Evolutionary conservation across 2,797 vertebrate genomes (phyloP).

Genomic region (Silurus lanzhouensis): DNA sequence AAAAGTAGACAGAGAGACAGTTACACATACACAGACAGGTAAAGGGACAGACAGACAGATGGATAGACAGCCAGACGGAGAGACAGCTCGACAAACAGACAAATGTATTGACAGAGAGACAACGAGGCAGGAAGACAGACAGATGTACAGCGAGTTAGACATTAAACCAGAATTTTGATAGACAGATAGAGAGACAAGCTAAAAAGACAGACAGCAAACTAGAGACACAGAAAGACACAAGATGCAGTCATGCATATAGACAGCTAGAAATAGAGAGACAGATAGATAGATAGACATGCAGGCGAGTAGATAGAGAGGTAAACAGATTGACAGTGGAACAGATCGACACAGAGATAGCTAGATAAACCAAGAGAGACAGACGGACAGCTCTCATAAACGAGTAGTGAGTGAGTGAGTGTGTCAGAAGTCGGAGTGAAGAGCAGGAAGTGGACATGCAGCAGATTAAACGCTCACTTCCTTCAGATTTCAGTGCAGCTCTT

Average conservation of each 20-base stretch:
- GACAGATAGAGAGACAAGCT: not conserved
- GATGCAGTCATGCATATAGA: not conserved
- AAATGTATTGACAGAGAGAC: not conserved
- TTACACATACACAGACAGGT: not conserved
- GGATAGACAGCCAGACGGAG: not conserved
- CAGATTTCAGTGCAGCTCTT: constrained; percentile 21
- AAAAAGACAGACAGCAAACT: not conserved
- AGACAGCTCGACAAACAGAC: not conserved
- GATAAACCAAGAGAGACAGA: not conserved
- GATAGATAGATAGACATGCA: not conserved
- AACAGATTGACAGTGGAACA: not conserved
- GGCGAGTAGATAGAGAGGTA: not conserved
- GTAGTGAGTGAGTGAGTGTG: not conserved
- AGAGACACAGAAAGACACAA: not conserved
- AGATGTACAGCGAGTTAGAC: too few relatives aligned
- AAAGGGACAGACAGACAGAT: not conserved
- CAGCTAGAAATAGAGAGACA: not conserved
- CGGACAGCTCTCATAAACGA: not conserved
- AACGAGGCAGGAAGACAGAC: not conserved
- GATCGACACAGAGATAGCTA: too few relatives aligned
- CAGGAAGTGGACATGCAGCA: not conserved
- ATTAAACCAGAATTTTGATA: not conserved
- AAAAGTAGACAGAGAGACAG: not conserved
- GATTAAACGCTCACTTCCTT: constrained; percentile 5
- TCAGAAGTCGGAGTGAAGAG: constrained; percentile 41